Evolutionary conservation across 2,113 vertebrate genomes (phyloP), one percentile per base, ranked within the genome.

Genomic region (Apeltes quadracus): DNA sequence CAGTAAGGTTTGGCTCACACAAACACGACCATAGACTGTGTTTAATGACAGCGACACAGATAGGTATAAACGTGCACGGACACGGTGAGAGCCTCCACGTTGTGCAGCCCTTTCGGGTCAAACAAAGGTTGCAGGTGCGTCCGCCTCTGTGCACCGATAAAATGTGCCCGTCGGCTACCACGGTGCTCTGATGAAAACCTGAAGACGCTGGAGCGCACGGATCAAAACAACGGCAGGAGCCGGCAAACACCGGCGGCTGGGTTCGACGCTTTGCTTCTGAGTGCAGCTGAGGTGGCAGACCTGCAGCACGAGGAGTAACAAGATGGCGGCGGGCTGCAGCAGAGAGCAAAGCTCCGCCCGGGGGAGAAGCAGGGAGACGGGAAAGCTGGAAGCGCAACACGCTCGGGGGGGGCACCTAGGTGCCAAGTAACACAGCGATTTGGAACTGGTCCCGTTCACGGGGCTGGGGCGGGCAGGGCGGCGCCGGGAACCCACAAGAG

Each of bases 311-410:
- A 58, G 83, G 76, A 67, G 71, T 38, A 89, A 88, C 86, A 90
- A 89, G 89, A 92, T 91, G 90, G 87, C 85, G 89, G 84, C 86
- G 58, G 81, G 81, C 79, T 90, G 89, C 87, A 78, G 88, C 87
- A 82, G 64, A 75, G 61, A 87, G 82, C 32, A 14, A 41, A 73
- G 80, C 80, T 80, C 65, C 69, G 82, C 82, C 84, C 85, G 78
- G 79, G n/a, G 58, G 75, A 89, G 81, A 77, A 69, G 69, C 50
- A 7, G 58, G 82, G 75, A 84, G 72, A 73, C 65, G 64, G 69
- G 79, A 76, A 81, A 81, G 72, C 59, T 6, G 20, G 20, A 27
- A 72, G 61, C 39, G 43, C 66, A 82, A 84, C 78, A 61, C 55
- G 79, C 82, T 70, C 61, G 32, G 82, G 82, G 81, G 32, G 82